phyloP scores from a whole-genome alignment of 92 coral and sea anemone genomes.

The Zoanthus sansibaricus region DNA sequence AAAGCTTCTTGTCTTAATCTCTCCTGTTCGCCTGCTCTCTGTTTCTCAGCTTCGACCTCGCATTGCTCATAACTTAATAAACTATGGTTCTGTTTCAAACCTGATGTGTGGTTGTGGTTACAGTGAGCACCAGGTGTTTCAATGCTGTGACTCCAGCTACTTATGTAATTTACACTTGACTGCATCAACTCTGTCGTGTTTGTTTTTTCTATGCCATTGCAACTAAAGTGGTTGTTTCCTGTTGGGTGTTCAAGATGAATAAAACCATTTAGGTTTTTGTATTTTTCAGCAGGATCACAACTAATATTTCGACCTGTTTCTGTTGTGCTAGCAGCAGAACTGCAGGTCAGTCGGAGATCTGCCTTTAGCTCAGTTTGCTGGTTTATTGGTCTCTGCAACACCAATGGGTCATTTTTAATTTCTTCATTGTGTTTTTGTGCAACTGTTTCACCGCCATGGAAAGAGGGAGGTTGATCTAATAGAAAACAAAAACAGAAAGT shows the following conservation, averaged over 20 bases:
- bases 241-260: neutral
- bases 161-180: neutral
- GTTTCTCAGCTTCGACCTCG: conserved; percentile 1
- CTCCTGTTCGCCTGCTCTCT: conserved; percentile 72
- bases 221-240: neutral
- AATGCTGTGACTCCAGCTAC: neutral
- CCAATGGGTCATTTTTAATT: conserved; percentile 69
- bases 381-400: conserved; percentile 35
- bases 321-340: neutral
- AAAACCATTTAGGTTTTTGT: conserved; percentile 28
- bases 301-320: neutral
- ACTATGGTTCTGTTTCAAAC: neutral
- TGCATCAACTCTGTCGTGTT: neutral
- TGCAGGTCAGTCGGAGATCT: conserved; percentile 12
- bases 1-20: conserved; percentile 88
- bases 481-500: neutral
- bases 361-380: neutral
- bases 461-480: conserved; percentile 54
- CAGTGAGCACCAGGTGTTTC: neutral
- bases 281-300: neutral
- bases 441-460: conserved; percentile 65
- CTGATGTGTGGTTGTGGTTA: neutral
- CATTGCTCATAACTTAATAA: neutral
- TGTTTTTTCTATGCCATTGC: conserved; percentile 5
- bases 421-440: conserved; percentile 71